Base-by-base conservation (phyloP, 2,888 invertebrate genomes). In the Norana najaformis region DNA sequence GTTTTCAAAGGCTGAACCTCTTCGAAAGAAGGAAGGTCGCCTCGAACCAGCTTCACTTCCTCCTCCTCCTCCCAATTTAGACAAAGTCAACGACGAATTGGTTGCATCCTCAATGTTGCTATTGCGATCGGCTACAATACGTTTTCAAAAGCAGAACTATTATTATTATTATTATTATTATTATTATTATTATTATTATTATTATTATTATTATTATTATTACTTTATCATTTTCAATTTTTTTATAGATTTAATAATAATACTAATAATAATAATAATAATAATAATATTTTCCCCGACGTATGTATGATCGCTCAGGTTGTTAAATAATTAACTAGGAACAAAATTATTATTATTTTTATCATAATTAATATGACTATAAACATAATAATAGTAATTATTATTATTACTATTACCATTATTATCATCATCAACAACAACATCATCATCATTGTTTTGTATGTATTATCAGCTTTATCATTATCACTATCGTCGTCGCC, bases 381-480 rank as follows among this genome's bases (percentile, higher is more conserved):
- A 11, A 18, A 3, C 41, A 41, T 41, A 14, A 18, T 41, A 14
- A 41, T 41, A 14, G 14, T 41, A 14, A 41, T 41, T 20, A 30
- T 36, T 2, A 83, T 30, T 36, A 20, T 88, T 1, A 36, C 20
- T 36, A 14, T 37, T 36, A 38, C 20, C 88, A 37, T 88, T 36
- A 38, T 6, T 38, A 39, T 88, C 41, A 39, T 88, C 88, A 41
- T 88, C 88, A 14, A 11, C 39, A 88, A 4, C 88, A 37, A 11
- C 41, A 39, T 39, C 88, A 39, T n/a, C 88, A 39, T 39, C 88
- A 88, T 37, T 23, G 37, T n/a, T 41, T 89, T 5, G 39, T 89
- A 11, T 3, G 38, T 47, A 89, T 89, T 47, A 89, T 38, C 39
- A 89, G 30, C 89, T 41, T 13, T 47, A 89, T 36, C 69, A 69